Evolutionary conservation across 2,797 vertebrate genomes (phyloP), one percentile per base, ranked within the genome.

Genomic region (Pterois miles): DNA sequence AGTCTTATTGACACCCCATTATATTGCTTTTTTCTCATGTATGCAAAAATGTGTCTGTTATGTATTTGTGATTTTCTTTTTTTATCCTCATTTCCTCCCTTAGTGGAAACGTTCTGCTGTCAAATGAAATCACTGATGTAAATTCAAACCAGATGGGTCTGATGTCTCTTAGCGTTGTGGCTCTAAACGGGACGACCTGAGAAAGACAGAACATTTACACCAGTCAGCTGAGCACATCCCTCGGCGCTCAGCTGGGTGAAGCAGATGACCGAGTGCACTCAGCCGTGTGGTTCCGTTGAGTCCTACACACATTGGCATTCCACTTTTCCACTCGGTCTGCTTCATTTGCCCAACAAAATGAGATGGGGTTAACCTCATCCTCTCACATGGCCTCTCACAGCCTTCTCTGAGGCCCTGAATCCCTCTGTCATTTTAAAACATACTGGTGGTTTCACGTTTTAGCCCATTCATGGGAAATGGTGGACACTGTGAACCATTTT

Each of bases 271-370:
- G 81, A 76, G 80, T 36, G 56, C 78, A 64, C 78, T 81, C 78
- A 53, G 67, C 85, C 60, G 58, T 82, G 88, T 23, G 11, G 22
- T 54, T 80, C 70, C 77, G 50, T 82, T 63, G 85, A 92, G 87
- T 74, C 76, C 83, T 36, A 81, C 84, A 71, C 84, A 80, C 81
- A 76, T 43, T 86, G 83, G 71, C 80, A 59, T 86, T 85, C 74
- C 83, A 80, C 88, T 92, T 91, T 94, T 92, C 90, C 82, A 78
- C 85, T 86, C 16, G 82, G 80, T 68, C 83, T 82, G 71, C 46
- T 80, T 86, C 76, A 80, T 88, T 83, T 79, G 59, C 40, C 62
- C 59, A 16, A 43, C 72, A 74, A 83, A 81, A 74, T 33, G 65
- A 85, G 65, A 77, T 29, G 11, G 58, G 76, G 79, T 84, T 80